phyloP scores from a whole-genome alignment of 2,113 vertebrate species.

The Gnathonemus echidnorhynchus region DNA sequence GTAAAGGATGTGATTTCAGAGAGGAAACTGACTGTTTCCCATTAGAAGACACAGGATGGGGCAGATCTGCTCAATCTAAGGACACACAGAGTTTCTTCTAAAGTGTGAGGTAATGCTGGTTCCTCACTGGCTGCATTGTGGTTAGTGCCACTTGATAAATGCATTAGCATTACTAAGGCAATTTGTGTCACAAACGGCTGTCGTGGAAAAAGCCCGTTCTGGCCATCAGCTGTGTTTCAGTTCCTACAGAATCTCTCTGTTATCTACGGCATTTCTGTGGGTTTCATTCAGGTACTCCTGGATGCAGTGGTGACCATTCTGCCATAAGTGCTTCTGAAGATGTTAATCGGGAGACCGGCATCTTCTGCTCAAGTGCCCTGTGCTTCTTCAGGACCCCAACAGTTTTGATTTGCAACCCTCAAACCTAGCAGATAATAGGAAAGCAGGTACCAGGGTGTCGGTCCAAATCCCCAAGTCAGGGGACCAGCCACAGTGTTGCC shows the following conservation, averaged over 20 bases:
- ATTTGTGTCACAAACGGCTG: conserved; percentile 21
- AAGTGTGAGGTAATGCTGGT: neutral
- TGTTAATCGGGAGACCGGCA: neutral
- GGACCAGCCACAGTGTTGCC: neutral
- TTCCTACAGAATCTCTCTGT: neutral
- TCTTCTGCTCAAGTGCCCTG: neutral
- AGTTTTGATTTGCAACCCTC: neutral
- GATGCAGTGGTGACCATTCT: neutral
- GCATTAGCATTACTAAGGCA: conserved; percentile 33
- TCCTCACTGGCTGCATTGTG: conserved; percentile 20
- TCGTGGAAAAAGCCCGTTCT: neutral
- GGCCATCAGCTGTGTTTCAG: neutral
- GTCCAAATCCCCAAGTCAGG: neutral
- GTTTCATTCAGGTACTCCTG: neutral
- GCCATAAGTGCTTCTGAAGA: neutral
- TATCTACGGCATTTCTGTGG: neutral
- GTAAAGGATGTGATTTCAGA: conserved; percentile 8
- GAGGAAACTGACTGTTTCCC: neutral
- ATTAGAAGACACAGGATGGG: neutral
- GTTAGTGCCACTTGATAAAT: conserved; percentile 26
- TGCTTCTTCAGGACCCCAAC: neutral
- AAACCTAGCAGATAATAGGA: neutral
- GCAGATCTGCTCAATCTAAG: neutral
- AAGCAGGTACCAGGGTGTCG: neutral
- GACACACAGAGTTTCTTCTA: neutral